A percentile compares a stretch with the other conserved stretches of the same genome.
Evolutionary conservation across 2,888 invertebrate genomes (phyloP).

Genomic region (Lomographa bimaculata): DNA sequence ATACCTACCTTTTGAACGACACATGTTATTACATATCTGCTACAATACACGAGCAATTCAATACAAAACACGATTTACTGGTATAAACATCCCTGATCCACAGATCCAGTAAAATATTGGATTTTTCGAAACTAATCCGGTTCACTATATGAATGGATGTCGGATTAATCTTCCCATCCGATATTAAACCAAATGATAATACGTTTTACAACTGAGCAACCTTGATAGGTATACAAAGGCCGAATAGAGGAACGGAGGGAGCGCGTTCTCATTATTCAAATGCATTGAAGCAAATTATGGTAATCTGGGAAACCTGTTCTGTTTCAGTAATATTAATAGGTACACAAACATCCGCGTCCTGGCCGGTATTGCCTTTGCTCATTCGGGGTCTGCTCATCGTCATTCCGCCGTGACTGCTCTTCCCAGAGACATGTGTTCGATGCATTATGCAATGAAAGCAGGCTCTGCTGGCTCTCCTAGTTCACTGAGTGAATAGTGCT

Average conservation of each 20-base stretch:
- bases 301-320: conserved; percentile 81
- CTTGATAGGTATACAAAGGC: conserved; percentile 63
- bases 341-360: conserved; percentile 64
- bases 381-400: conserved; percentile 39
- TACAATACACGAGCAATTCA: not conserved
- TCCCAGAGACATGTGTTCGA: conserved; percentile 30
- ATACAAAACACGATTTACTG: not conserved
- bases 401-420: conserved; percentile 33
- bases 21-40: no score
- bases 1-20: not conserved
- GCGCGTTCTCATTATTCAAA: conserved; percentile 82
- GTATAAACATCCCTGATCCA: not conserved
- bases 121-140: conserved; percentile 24
- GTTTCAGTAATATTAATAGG: conserved; percentile 79
- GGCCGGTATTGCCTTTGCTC: conserved; percentile 45
- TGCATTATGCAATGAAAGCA: conserved; percentile 36
- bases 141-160: conserved; percentile 34
- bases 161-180: conserved; percentile 40
- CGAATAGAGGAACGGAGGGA: conserved; percentile 55
- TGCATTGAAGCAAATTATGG: conserved; percentile 83
- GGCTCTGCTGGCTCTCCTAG: conserved; percentile 26
- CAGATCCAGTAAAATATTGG: no score
- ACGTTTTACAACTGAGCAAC: conserved; percentile 67
- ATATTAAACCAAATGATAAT: conserved; percentile 53
- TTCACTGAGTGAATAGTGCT: conserved; percentile 24